Percentiles rank a stretch among this genome's conserved stretches.
These are phyloP conservation scores for Belgica antarctica DNA, from an alignment of 2,888 invertebrate species.

Conservation along the genomic window DNA sequence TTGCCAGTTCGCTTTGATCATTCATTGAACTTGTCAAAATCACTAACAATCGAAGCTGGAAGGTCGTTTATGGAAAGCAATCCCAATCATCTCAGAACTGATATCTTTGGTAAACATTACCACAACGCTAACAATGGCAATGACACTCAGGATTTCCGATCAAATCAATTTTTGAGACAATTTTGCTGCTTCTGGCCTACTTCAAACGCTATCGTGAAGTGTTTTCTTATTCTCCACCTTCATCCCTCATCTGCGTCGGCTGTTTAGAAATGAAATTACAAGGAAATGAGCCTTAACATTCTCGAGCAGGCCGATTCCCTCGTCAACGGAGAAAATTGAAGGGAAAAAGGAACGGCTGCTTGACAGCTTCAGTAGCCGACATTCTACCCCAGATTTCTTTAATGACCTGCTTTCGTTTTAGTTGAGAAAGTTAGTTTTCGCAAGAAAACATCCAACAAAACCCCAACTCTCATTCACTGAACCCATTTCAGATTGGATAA, in stretches of 20 bases:
- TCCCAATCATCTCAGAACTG: not conserved
- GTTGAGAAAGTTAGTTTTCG: too few relatives aligned
- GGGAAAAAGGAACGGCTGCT: not conserved
- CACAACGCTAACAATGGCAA: not conserved
- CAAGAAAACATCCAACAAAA: too few relatives aligned
- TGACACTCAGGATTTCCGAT: constrained; percentile 20
- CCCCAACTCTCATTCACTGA: too few relatives aligned
- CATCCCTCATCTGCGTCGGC: not conserved
- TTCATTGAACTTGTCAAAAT: too few relatives aligned
- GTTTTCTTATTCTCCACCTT: too few relatives aligned
- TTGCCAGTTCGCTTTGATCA: not conserved
- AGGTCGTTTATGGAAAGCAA: too few relatives aligned
- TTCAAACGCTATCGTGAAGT: not conserved
- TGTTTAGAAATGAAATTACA: constrained; percentile 13
- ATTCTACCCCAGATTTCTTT: not conserved
- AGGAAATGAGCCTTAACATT: constrained; percentile 9
- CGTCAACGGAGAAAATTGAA: not conserved
- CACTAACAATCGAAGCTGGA: not conserved
- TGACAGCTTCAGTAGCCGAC: constrained; percentile 14
- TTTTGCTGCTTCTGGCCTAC: not conserved
- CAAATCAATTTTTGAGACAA: not conserved
- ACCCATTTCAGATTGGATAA: too few relatives aligned
- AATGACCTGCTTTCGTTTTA: constrained; percentile 18
- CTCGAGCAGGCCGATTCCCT: constrained; percentile 7
- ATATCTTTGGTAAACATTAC: not conserved